These are phyloP conservation scores for Phymanthus crucifer DNA, from an alignment of 92 coral and sea anemone species.

Conservation along the genomic window DNA sequence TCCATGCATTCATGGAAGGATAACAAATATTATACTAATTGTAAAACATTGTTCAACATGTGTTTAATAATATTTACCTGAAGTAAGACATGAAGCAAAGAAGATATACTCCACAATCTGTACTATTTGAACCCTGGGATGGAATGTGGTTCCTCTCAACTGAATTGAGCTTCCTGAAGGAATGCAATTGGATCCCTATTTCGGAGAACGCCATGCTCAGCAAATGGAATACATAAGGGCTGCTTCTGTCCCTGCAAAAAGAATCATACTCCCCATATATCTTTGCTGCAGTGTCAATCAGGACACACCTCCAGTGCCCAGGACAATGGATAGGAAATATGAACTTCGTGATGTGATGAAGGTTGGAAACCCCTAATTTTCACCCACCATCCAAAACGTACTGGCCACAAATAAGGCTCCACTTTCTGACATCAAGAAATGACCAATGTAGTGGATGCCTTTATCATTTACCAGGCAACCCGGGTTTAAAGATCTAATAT, in stretches of 20 bases:
- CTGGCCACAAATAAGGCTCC: conserved; percentile 1
- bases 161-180: not conserved
- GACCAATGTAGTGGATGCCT: conserved; percentile 11
- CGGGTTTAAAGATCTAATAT: conserved; percentile 14
- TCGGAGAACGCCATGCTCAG: not conserved
- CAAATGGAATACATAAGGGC: conserved; percentile 5
- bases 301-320: conserved; percentile 27
- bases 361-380: not conserved
- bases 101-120: conserved; percentile 13
- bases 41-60: not conserved
- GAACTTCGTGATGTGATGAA: not conserved
- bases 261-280: conserved; percentile 24
- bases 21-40: too few species aligned
- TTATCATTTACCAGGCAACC: conserved; percentile 4
- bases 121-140: not conserved
- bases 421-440: conserved; percentile 8
- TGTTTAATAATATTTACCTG: not conserved
- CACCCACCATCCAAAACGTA: not conserved
- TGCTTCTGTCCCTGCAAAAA: not conserved
- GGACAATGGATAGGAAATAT: conserved; percentile 26
- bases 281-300: conserved; percentile 4
- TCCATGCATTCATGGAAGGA: too few species aligned
- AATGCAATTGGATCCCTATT: not conserved
- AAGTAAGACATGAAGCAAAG: conserved; percentile 8
- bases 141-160: not conserved